Percentiles rank a stretch among this genome's conserved stretches.
These are phyloP conservation scores for Choristoneura rosaceana DNA, from an alignment of 2,888 invertebrate species.

Conservation along the genomic window DNA sequence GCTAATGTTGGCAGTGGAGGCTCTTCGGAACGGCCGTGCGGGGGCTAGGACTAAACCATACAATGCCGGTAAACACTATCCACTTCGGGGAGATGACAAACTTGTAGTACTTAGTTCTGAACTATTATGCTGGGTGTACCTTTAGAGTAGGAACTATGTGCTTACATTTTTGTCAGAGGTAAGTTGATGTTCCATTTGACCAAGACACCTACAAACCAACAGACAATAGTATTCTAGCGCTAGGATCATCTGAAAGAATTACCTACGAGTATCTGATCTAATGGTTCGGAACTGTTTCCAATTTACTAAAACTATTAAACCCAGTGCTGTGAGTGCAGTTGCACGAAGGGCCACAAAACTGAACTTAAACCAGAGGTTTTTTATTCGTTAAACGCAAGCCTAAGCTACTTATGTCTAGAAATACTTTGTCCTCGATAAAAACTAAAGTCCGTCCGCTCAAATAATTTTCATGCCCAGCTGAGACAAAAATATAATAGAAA, in stretches of 20 bases:
- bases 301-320: too few relatives aligned
- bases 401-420: too few relatives aligned
- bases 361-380: too few relatives aligned
- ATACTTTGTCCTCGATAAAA: too few relatives aligned
- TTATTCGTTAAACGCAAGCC: too few relatives aligned
- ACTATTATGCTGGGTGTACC: not conserved
- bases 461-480: too few relatives aligned
- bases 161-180: not conserved
- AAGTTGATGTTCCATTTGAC: not conserved
- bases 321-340: too few relatives aligned
- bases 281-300: too few relatives aligned
- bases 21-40: conserved; percentile 14
- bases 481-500: too few relatives aligned
- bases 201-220: not conserved
- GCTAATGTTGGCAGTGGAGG: conserved; percentile 23
- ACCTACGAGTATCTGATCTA: not conserved
- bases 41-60: conserved; percentile 17
- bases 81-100: conserved; percentile 3
- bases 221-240: not conserved
- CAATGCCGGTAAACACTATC: conserved; percentile 21
- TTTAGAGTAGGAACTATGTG: not conserved
- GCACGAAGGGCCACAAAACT: too few relatives aligned
- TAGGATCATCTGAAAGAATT: not conserved
- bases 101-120: not conserved
- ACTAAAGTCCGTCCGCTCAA: too few relatives aligned